phyloP scores from a whole-genome alignment of 2,797 vertebrate genomes.

The Rhabdophis nuchalis region DNA sequence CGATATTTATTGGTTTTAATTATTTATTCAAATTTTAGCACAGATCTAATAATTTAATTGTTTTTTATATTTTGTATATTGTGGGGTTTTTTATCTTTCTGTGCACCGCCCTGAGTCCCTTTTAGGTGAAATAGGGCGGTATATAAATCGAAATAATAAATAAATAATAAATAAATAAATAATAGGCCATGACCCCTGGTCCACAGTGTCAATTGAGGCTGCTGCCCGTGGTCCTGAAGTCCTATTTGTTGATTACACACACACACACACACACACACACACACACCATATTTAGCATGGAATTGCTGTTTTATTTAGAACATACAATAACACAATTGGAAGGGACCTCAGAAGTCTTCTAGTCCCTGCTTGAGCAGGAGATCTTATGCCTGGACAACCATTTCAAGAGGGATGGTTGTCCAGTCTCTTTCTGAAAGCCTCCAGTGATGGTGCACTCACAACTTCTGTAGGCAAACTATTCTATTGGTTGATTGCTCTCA shows the following conservation, averaged over 20 bases:
- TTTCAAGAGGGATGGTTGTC: not conserved
- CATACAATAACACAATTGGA: not conserved
- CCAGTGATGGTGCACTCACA: not conserved
- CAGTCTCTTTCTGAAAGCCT: not conserved
- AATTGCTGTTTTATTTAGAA: not conserved
- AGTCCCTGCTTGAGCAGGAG: not conserved
- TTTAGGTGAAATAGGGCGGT: no score
- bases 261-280: no score
- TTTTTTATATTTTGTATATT: no score
- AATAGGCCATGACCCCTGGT: not conserved
- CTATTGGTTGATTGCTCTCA: not conserved
- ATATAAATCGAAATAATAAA: no score
- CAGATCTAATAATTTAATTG: no score
- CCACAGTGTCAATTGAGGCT: not conserved
- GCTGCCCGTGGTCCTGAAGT: slow-evolving; percentile 5
- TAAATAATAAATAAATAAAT: no score
- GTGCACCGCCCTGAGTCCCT: no score
- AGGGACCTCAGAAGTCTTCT: not conserved
- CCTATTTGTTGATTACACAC: not conserved
- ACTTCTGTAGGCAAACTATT: not conserved
- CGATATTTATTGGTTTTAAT: no score
- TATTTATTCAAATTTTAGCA: no score
- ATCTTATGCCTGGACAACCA: no score
- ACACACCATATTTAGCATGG: not conserved
- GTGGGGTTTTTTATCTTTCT: no score